Percentiles rank a stretch among this genome's conserved stretches.
Evolutionary conservation across 2,113 vertebrate genomes (phyloP).

Genomic region (Calidris pygmaea): DNA sequence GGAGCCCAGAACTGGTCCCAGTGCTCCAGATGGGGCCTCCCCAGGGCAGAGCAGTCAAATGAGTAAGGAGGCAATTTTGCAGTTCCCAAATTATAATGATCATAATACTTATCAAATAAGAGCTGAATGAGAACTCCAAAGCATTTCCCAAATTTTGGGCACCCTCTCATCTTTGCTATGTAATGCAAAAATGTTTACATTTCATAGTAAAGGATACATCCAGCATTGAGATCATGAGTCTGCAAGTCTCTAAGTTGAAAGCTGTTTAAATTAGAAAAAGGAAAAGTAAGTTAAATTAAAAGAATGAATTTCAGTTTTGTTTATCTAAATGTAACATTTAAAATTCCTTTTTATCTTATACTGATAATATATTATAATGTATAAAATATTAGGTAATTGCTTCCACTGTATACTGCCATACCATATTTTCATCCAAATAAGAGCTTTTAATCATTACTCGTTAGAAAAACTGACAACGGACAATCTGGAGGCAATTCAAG

Average conservation of each 20-base stretch:
- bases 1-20: too few relatives aligned
- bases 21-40: too few relatives aligned
- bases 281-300: not conserved
- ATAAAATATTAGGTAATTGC: not conserved
- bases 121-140: not conserved
- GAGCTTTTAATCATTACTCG: not conserved
- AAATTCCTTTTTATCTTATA: not conserved
- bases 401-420: not conserved
- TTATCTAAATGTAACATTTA: not conserved
- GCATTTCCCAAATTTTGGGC: not conserved
- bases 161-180: not conserved
- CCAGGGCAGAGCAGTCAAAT: not conserved
- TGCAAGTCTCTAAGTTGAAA: slow-evolving; percentile 94
- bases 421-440: not conserved
- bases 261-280: slow-evolving; percentile 75
- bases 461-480: not conserved
- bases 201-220: slow-evolving; percentile 90
- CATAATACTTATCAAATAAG: not conserved
- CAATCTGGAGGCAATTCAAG: not conserved
- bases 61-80: not conserved
- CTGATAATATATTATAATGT: not conserved
- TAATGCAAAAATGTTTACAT: not conserved
- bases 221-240: slow-evolving; percentile 95
- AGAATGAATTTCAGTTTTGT: not conserved
- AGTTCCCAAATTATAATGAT: not conserved